These are phyloP conservation scores for Nymphalis c-album DNA, from an alignment of 2,888 invertebrate species.

Conservation along the genomic window DNA sequence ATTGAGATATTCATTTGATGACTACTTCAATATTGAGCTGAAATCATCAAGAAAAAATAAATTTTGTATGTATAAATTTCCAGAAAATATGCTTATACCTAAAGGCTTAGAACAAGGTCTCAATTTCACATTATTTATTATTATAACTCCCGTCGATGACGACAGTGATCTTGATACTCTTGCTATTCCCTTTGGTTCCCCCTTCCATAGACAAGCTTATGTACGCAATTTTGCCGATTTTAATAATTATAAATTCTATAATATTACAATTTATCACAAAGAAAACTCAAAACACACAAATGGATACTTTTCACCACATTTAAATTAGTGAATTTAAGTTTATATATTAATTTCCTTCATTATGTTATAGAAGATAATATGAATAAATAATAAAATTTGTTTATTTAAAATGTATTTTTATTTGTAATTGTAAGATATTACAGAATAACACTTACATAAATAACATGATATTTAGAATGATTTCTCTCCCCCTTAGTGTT, in stretches of 20 bases:
- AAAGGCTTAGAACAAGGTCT: constrained; percentile 62
- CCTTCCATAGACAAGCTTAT: constrained; percentile 62
- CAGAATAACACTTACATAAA: constrained; percentile 19
- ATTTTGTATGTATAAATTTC: constrained; percentile 65
- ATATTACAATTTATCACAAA: constrained; percentile 63
- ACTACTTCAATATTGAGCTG: constrained; percentile 52
- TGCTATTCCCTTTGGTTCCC: constrained; percentile 64
- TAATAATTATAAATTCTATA: constrained; percentile 66
- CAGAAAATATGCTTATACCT: constrained; percentile 64
- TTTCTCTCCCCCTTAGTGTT: constrained; percentile 49
- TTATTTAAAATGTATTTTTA: constrained; percentile 38
- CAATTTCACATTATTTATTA: constrained; percentile 66
- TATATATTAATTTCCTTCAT: background rate
- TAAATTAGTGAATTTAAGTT: constrained; percentile 46
- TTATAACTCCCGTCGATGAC: constrained; percentile 55
- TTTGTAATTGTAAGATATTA: constrained; percentile 23
- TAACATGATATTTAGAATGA: constrained; percentile 27
- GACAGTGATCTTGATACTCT: constrained; percentile 41
- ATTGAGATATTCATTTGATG: constrained; percentile 54
- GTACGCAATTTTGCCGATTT: constrained; percentile 45
- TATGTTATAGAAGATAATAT: background rate
- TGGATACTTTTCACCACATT: constrained; percentile 58
- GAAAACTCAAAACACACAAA: constrained; percentile 45
- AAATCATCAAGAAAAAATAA: constrained; percentile 44
- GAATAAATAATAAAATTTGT: constrained; percentile 55